These are phyloP conservation scores for Alviniconcha marisindica DNA, from an alignment of 1,140 invertebrate genomes.

Conservation along the genomic window DNA sequence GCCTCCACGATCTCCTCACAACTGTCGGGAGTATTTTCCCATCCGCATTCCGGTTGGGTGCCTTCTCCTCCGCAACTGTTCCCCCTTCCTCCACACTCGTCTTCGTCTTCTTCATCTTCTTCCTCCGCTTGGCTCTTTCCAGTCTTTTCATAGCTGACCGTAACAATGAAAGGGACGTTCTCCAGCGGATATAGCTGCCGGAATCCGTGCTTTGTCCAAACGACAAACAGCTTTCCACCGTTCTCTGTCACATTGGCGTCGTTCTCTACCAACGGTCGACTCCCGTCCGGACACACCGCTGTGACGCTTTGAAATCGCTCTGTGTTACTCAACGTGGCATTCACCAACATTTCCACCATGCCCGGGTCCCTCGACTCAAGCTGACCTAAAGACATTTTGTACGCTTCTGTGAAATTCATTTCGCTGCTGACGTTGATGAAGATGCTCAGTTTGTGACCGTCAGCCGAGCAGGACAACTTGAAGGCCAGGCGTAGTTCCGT, in stretches of 20 bases:
- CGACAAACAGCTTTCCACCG: neutral
- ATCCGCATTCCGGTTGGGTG: too few relatives aligned
- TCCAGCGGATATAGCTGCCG: neutral
- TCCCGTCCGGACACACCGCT: neutral
- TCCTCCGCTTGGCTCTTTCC: neutral
- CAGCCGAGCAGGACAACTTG: neutral
- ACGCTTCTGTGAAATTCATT: neutral
- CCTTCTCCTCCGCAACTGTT: too few relatives aligned
- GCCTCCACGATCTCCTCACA: too few relatives aligned
- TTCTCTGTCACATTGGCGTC: neutral
- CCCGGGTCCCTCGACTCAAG: neutral
- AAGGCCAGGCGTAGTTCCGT: too few relatives aligned
- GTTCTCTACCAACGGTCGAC: neutral
- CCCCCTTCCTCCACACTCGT: too few relatives aligned
- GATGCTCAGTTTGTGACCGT: neutral
- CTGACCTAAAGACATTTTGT: neutral
- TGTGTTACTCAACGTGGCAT: neutral
- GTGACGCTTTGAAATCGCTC: neutral
- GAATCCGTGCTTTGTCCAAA: neutral
- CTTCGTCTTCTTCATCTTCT: neutral
- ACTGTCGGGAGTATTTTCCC: neutral
- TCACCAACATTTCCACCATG: neutral
- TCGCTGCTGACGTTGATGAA: neutral
- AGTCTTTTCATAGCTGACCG: neutral
- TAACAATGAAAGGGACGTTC: neutral